Conservation (phyloP, 2,113 vertebrate species). For the Dicerorhinus sumatrensis region DNA sequence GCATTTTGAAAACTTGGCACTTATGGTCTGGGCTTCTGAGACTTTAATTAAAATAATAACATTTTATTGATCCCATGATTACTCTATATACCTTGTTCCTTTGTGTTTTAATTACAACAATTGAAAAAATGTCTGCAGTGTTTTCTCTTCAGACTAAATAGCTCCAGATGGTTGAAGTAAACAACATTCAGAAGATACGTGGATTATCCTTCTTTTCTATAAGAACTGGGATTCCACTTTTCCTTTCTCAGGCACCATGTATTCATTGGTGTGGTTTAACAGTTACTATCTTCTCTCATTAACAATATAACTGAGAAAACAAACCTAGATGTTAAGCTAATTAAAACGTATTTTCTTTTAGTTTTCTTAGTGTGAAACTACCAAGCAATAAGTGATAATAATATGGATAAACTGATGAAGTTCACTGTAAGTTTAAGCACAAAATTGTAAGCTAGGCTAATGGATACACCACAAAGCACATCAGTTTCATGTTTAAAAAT, state of each 20-base stretch:
- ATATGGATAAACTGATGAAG: background rate
- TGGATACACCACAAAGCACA: background rate
- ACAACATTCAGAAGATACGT: background rate
- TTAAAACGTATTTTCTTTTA: background rate
- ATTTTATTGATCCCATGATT: slow-evolving; percentile 73
- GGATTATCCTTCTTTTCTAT: background rate
- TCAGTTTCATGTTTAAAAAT: background rate
- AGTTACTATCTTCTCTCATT: background rate
- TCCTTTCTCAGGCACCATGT: background rate
- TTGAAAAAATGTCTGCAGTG: slow-evolving; percentile 68
- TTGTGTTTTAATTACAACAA: slow-evolving; percentile 79
- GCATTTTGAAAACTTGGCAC: background rate
- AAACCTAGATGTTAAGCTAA: background rate
- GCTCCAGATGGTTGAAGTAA: slow-evolving; percentile 66
- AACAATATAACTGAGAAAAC: background rate
- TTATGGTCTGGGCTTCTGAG: slow-evolving; percentile 60
- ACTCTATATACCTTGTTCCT: slow-evolving; percentile 68
- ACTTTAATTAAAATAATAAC: slow-evolving; percentile 79
- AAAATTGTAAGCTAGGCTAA: background rate
- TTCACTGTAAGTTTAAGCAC: background rate
- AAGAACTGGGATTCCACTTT: background rate
- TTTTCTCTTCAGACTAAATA: slow-evolving; percentile 78
- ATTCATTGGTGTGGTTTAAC: background rate
- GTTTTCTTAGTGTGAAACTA: background rate
- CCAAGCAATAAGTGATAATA: background rate